phyloP scores from a whole-genome alignment of 2,888 invertebrate species.

The Seira ritae region DNA sequence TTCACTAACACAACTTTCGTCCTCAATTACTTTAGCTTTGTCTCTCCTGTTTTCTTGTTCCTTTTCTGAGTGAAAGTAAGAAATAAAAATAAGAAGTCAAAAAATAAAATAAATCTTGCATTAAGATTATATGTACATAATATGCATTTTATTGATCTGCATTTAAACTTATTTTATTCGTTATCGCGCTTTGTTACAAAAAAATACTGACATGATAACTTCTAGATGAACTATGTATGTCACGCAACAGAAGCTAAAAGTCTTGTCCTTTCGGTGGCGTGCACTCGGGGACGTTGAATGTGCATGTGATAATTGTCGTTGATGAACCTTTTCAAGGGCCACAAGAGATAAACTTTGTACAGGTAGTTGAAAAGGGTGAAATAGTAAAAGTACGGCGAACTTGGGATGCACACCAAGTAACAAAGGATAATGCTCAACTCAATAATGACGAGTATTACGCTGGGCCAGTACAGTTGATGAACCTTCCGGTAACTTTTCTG shows the following conservation, averaged over 20 bases:
- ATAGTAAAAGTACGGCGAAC: constrained; percentile 63
- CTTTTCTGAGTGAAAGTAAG: too few relatives aligned
- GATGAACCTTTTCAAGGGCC: constrained; percentile 63
- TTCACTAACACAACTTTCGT: background rate
- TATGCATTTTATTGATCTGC: too few relatives aligned
- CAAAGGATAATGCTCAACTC: constrained; percentile 42
- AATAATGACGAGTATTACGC: constrained; percentile 21
- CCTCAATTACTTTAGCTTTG: too few relatives aligned
- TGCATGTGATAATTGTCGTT: constrained; percentile 52
- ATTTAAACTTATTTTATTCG: too few relatives aligned
- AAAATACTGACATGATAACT: too few relatives aligned
- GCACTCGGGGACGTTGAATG: background rate
- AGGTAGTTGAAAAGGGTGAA: constrained; percentile 43
- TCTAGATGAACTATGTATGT: background rate
- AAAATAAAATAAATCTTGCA: too few relatives aligned
- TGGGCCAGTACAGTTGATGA: constrained; percentile 46
- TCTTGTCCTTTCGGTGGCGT: constrained; percentile 42
- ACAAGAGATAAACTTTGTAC: constrained; percentile 59
- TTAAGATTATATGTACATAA: too few relatives aligned
- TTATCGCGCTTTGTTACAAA: too few relatives aligned
- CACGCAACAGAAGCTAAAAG: constrained; percentile 45
- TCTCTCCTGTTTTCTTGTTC: too few relatives aligned
- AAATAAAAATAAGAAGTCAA: too few relatives aligned
- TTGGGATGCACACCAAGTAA: constrained; percentile 58
- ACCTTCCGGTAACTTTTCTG: constrained; percentile 62